A percentile compares a stretch with the other conserved stretches of the same genome.
phyloP scores from a whole-genome alignment of 64 coral and sea anemone genomes.

The Pocillopora damicornis region DNA sequence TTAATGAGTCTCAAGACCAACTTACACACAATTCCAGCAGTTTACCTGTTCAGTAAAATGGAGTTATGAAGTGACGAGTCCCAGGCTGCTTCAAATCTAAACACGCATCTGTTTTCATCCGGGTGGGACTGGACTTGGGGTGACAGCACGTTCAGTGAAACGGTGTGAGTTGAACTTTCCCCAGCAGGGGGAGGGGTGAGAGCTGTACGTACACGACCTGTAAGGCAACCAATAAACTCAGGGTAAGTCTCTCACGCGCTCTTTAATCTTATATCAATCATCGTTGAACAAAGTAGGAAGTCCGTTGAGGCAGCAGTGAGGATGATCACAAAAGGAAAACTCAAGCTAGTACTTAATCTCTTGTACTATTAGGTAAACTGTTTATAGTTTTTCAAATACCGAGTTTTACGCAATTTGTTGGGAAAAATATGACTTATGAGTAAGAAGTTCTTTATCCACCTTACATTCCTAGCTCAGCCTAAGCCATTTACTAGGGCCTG shows the following conservation, averaged over 20 bases:
- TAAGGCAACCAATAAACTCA: neutral
- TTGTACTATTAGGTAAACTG: too few relatives aligned
- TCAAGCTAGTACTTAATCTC: too few relatives aligned
- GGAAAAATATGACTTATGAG: too few relatives aligned
- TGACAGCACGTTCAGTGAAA: slow-evolving; percentile 69
- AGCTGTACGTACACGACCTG: slow-evolving; percentile 43
- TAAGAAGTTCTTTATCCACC: too few relatives aligned
- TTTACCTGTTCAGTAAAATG: slow-evolving; percentile 75
- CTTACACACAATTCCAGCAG: neutral
- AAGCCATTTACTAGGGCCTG: too few relatives aligned
- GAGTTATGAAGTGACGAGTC: slow-evolving; percentile 98
- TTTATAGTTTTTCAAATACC: too few relatives aligned
- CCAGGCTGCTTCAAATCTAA: slow-evolving; percentile 94
- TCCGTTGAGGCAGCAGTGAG: too few relatives aligned
- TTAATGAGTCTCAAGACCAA: neutral
- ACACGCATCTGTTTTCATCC: slow-evolving; percentile 78
- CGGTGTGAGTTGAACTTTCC: slow-evolving; percentile 17
- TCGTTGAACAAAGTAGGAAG: too few relatives aligned
- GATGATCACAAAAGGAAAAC: too few relatives aligned
- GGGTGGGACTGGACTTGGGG: slow-evolving; percentile 95
- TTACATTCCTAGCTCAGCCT: too few relatives aligned
- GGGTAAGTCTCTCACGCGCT: neutral
- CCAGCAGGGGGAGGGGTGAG: neutral
- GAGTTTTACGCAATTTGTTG: too few relatives aligned
- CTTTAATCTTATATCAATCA: too few relatives aligned